Base-by-base conservation (phyloP, 2,113 vertebrate genomes). In the Lethenteron reissneri region DNA sequence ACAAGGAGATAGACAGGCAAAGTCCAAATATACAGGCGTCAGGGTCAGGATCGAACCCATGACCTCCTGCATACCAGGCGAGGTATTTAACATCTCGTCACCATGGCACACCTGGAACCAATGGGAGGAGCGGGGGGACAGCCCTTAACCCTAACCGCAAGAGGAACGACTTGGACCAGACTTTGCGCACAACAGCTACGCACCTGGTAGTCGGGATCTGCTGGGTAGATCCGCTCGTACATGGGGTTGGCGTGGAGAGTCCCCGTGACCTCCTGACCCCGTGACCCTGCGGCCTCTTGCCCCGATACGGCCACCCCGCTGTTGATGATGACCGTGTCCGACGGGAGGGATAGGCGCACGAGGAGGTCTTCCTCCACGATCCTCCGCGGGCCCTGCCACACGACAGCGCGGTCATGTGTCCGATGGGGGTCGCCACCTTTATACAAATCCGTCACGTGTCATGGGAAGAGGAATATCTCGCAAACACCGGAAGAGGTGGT, bases 341-440 rank as follows among this genome's bases (percentile, higher is more conserved):
- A 88, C 80, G 85, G 85, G 77, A 88, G 88, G 3, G 88, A 90
- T 57, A 91, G 82, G 5, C 85, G 85, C 7, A 90, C 86, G 0
- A 84, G 87, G 77, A 86, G 81, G 2, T 89, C 88, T 77, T 89
- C 89, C 57, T 88, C 85, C n/a, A 89, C 81, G 78, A 91, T 92
- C 12, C 81, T 80, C 1, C 89, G 85, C 1, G 89, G 89, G 72
- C 84, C 85, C 88, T 92, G 76, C 2, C 41, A 41, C 41, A 41
- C 41, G 41, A 41, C 41, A 41, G 5, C 41, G 41, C 41, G 41
- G 6, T 41, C 41, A 41, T 7, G 41, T 41, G 41, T 41, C 41
- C 41, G 41, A 41, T 41, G 41, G 41, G 41, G 41, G 41, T 41
- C 41, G 41, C 41, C 41, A 41, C 41, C 41, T 6, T 6, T 41